Evolutionary conservation across 2,797 vertebrate genomes (phyloP).

Genomic region (Ctenopoma kingsleyae): DNA sequence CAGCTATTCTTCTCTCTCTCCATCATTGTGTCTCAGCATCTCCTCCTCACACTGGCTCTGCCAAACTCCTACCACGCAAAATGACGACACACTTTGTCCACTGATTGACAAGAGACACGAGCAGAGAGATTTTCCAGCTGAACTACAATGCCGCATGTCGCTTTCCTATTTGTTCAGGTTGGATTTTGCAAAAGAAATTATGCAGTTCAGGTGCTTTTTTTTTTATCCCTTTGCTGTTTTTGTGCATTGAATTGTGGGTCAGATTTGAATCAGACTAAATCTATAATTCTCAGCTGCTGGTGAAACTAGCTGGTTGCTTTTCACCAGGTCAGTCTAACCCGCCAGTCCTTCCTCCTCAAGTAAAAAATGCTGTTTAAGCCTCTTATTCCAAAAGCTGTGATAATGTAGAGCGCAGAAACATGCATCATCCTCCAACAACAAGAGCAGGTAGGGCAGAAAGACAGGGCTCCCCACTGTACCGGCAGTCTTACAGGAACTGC

Average conservation of each 20-base stretch:
- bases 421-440: background rate
- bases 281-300: constrained; percentile 19
- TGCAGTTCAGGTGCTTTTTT: background rate
- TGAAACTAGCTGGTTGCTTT: background rate
- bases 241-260: background rate
- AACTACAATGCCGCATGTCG: background rate
- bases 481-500: background rate
- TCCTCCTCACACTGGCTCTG: background rate
- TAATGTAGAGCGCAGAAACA: background rate
- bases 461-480: background rate
- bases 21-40: background rate
- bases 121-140: background rate
- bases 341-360: too few species aligned
- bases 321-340: background rate
- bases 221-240: too few species aligned
- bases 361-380: too few species aligned
- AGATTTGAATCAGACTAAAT: background rate
- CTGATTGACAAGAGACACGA: constrained; percentile 3
- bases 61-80: background rate
- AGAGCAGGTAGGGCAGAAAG: background rate
- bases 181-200: background rate
- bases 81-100: background rate
- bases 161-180: too few species aligned
- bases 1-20: background rate
- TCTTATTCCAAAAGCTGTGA: background rate